Percentiles rank a stretch among this genome's conserved stretches.
Evolutionary conservation across 2,888 invertebrate species (phyloP).

Genomic region (Amphipoea lucens): DNA sequence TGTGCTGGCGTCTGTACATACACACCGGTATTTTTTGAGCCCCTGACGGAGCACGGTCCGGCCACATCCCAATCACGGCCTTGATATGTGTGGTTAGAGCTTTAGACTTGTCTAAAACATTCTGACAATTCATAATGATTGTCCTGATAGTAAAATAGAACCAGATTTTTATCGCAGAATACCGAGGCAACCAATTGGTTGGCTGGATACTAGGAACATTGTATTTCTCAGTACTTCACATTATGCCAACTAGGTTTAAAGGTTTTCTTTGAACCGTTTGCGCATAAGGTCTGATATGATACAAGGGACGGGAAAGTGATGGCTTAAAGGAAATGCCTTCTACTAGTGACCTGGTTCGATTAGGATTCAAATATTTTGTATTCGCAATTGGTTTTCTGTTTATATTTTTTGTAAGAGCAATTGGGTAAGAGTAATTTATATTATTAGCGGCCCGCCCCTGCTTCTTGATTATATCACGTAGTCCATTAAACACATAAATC

Average conservation of each 20-base stretch:
- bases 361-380: neutral
- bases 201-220: slow-evolving; percentile 22
- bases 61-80: neutral
- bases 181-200: slow-evolving; percentile 17
- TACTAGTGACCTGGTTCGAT: slow-evolving; percentile 41
- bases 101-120: neutral
- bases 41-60: neutral
- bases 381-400: neutral
- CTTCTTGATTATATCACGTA: neutral
- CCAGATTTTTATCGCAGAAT: slow-evolving; percentile 1
- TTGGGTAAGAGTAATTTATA: neutral
- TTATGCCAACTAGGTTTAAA: slow-evolving; percentile 57
- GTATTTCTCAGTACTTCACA: slow-evolving; percentile 22
- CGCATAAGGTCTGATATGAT: slow-evolving; percentile 37
- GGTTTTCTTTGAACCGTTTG: slow-evolving; percentile 52
- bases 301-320: slow-evolving; percentile 44
- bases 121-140: neutral
- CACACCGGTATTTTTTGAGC: neutral
- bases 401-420: too few species aligned
- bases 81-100: neutral
- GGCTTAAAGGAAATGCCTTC: slow-evolving; percentile 12
- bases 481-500: neutral
- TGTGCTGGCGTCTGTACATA: too few species aligned
- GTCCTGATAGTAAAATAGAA: neutral
- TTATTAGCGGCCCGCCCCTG: neutral